Conservation (phyloP, 2,888 invertebrate species). For the Magallana nippona region DNA sequence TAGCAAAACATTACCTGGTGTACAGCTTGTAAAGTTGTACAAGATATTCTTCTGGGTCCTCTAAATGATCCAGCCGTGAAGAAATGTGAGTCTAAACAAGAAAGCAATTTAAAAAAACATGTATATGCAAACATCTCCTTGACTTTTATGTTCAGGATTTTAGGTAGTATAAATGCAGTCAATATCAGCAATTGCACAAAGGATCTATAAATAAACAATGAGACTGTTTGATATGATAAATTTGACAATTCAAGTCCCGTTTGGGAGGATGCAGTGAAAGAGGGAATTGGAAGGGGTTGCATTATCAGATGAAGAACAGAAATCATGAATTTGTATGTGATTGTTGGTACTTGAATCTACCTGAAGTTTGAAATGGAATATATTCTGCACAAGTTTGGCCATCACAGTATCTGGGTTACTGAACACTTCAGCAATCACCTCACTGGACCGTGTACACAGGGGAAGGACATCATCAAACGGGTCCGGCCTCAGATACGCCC, state of each 20-base stretch:
- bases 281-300: no score
- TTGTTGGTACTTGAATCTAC: constrained; percentile 60
- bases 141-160: no score
- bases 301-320: no score
- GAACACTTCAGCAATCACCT: constrained; percentile 88
- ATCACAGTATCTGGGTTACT: constrained; percentile 97
- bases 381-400: constrained; percentile 97
- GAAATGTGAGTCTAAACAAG: constrained; percentile 87
- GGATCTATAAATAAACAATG: no score
- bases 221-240: no score
- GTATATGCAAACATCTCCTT: not conserved
- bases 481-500: constrained; percentile 91
- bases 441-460: constrained; percentile 91
- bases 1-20: constrained; percentile 85
- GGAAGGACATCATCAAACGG: constrained; percentile 94
- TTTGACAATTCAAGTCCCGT: no score
- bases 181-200: no score
- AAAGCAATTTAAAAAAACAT: not conserved
- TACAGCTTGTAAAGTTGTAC: constrained; percentile 93
- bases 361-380: constrained; percentile 91
- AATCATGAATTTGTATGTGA: not conserved
- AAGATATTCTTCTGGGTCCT: constrained; percentile 92
- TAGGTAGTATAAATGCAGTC: no score
- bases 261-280: no score
- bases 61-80: constrained; percentile 88